Evolutionary conservation across 2,888 invertebrate genomes (phyloP).

Genomic region (Steromphala cineraria): DNA sequence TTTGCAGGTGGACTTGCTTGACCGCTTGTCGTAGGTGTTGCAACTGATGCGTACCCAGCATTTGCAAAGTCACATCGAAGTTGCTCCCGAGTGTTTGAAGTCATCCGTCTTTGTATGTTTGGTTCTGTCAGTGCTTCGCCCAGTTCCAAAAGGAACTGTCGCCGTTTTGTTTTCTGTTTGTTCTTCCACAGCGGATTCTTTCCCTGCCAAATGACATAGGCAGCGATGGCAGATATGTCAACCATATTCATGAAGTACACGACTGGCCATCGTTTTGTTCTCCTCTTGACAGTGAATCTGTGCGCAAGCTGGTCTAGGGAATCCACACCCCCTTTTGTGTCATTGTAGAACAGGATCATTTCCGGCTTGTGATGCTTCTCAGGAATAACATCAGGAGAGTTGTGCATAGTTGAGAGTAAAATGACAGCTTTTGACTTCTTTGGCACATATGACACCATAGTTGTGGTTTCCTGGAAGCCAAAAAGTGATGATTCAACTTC

Average conservation of each 20-base stretch:
- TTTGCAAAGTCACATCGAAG: too few species aligned
- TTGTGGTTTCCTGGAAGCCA: not conserved
- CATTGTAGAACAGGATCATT: not conserved
- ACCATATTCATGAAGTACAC: too few species aligned
- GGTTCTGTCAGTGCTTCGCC: too few species aligned
- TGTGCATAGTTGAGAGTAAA: not conserved
- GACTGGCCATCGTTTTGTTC: not conserved
- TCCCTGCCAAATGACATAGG: not conserved
- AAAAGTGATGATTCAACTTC: not conserved
- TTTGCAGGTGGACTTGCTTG: too few species aligned
- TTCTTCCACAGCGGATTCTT: not conserved
- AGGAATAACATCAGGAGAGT: not conserved
- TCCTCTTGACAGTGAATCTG: not conserved
- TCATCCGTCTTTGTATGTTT: too few species aligned
- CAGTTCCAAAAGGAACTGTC: too few species aligned
- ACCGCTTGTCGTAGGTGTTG: too few species aligned
- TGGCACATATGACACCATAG: not conserved
- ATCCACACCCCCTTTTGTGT: not conserved
- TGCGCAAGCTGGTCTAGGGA: too few species aligned
- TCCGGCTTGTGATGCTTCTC: not conserved
- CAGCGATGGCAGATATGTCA: too few species aligned
- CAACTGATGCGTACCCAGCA: too few species aligned
- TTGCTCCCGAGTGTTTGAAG: too few species aligned
- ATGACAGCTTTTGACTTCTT: conserved; percentile 7
- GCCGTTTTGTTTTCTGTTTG: too few species aligned